Conservation (phyloP, 2,113 vertebrate genomes). For the Platichthys stellatus region DNA sequence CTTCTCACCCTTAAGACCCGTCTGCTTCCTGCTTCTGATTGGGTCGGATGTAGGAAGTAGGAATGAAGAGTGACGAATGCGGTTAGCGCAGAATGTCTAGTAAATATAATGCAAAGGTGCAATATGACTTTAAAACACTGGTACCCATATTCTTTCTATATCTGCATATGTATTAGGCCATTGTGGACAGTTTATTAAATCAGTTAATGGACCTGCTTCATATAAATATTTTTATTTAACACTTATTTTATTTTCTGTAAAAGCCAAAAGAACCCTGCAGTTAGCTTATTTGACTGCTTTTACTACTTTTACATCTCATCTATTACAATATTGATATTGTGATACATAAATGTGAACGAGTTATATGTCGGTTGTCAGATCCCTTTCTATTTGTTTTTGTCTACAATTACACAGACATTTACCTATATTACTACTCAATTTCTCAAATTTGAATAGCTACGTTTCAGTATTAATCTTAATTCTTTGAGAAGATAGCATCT, state of each 20-base stretch:
- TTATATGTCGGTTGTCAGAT: no score
- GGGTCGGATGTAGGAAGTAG: background rate
- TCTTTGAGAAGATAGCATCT: constrained; percentile 15
- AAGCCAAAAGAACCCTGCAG: background rate
- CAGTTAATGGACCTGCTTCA: background rate
- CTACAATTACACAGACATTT: constrained; percentile 1
- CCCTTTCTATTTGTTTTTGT: background rate
- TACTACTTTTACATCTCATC: background rate
- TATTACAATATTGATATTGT: no score
- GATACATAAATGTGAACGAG: background rate
- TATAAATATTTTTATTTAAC: background rate
- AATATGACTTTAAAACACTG: no score
- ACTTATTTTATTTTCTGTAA: background rate
- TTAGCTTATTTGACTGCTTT: no score
- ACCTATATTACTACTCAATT: background rate
- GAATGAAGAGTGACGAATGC: background rate
- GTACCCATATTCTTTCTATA: background rate
- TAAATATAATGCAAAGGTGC: no score
- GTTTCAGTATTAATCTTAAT: constrained; percentile 5
- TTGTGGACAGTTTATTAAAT: no score
- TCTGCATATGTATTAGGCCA: background rate
- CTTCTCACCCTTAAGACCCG: background rate
- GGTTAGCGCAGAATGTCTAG: background rate
- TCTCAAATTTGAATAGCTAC: background rate
- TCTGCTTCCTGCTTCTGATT: background rate